These are phyloP conservation scores for Allolobophora icterica DNA, from an alignment of 2,888 invertebrate species.

Conservation along the genomic window DNA sequence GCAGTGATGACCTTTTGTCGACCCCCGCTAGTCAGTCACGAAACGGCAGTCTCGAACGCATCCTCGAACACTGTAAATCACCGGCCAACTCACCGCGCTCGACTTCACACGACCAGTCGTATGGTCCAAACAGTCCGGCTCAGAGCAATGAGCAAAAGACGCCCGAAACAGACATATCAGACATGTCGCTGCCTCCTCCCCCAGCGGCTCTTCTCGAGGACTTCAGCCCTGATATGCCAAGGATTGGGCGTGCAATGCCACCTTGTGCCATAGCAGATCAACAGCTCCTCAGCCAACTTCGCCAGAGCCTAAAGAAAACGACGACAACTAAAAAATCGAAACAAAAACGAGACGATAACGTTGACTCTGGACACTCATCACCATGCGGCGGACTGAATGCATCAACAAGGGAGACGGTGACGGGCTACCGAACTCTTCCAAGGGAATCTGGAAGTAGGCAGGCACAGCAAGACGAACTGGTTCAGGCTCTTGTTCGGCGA, in stretches of 20 bases:
- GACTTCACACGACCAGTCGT: background rate
- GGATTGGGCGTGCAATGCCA: slow-evolving; percentile 33
- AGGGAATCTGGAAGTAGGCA: slow-evolving; percentile 76
- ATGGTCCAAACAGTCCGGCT: background rate
- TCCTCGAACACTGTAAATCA: slow-evolving; percentile 40
- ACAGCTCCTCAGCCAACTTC: slow-evolving; percentile 39
- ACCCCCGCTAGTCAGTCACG: slow-evolving; percentile 48
- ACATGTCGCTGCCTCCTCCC: slow-evolving; percentile 44
- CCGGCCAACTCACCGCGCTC: background rate
- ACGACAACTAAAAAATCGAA: background rate
- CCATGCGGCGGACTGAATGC: slow-evolving; percentile 31
- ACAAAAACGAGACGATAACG: slow-evolving; percentile 22
- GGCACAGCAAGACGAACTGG: slow-evolving; percentile 23
- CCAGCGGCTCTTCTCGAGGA: slow-evolving; percentile 43
- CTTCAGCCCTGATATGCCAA: slow-evolving; percentile 25
- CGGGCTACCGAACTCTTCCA: slow-evolving; percentile 93
- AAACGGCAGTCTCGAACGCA: slow-evolving; percentile 49
- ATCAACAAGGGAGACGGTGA: slow-evolving; percentile 70
- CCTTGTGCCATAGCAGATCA: slow-evolving; percentile 28
- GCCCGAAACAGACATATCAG: slow-evolving; percentile 46
- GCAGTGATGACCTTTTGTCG: slow-evolving; percentile 48
- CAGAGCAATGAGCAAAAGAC: slow-evolving; percentile 44
- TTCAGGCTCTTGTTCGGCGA: background rate
- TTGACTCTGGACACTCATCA: slow-evolving; percentile 43
- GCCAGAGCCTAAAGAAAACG: slow-evolving; percentile 45